Percentiles rank a stretch among this genome's conserved stretches.
Conservation (phyloP, 1,140 invertebrate species). For the Papilio machaon region DNA sequence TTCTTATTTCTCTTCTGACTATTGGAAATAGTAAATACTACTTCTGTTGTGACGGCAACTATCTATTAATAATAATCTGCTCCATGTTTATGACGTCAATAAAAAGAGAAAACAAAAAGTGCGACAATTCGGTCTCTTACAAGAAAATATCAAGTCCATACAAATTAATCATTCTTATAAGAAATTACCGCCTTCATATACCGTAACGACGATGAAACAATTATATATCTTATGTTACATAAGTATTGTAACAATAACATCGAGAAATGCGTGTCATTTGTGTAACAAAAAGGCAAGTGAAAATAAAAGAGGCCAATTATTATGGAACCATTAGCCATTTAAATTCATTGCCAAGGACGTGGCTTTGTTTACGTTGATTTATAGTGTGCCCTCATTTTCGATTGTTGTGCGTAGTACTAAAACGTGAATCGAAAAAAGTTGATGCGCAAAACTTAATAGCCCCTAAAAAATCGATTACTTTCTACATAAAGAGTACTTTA, state of each 20-base stretch:
- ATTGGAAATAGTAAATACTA: too few species aligned
- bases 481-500: not conserved
- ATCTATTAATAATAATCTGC: too few species aligned
- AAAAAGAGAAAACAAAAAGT: too few species aligned
- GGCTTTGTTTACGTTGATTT: conserved; percentile 54
- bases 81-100: too few species aligned
- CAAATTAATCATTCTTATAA: not conserved
- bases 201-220: not conserved
- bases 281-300: conserved; percentile 50
- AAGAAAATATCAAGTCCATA: not conserved
- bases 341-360: conserved; percentile 61
- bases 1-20: too few species aligned
- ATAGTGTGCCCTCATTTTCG: conserved; percentile 51
- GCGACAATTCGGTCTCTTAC: too few species aligned
- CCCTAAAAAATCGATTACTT: not conserved
- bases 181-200: not conserved
- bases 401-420: conserved; percentile 44
- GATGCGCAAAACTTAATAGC: conserved; percentile 3
- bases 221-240: not conserved
- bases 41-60: too few species aligned
- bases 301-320: conserved; percentile 45
- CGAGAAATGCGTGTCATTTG: conserved; percentile 37
- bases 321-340: conserved; percentile 50
- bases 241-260: conserved; percentile 15
- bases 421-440: conserved; percentile 4